A percentile compares a stretch with the other conserved stretches of the same genome.
phyloP scores from a whole-genome alignment of 2,113 vertebrate genomes.

The Melanostigma gelatinosum region DNA sequence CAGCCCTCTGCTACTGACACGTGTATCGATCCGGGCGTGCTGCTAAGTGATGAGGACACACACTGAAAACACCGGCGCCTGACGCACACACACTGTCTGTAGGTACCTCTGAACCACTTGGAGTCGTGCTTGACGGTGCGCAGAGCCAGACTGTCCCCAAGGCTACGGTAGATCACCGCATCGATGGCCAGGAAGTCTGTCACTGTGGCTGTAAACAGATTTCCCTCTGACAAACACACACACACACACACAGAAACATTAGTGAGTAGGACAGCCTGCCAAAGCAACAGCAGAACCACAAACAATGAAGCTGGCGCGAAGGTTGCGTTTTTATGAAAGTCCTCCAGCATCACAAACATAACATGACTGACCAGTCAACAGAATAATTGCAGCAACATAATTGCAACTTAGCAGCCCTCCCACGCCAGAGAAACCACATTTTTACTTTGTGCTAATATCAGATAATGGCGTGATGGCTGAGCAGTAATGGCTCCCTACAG shows the following conservation, averaged over 20 bases:
- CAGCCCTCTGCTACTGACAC: conserved; percentile 44
- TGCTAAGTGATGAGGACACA: conserved; percentile 47
- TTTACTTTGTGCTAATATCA: conserved; percentile 23
- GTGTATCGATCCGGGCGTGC: conserved; percentile 47
- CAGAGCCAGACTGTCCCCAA: conserved; percentile 91
- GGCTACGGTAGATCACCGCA: conserved; percentile 96
- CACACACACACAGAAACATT: conserved; percentile 35
- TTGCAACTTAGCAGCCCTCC: conserved; percentile 18
- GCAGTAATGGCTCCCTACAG: conserved; percentile 41
- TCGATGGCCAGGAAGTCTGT: conserved; percentile 98
- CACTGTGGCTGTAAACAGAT: conserved; percentile 96
- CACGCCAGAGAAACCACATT: neutral
- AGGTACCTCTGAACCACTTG: conserved; percentile 96
- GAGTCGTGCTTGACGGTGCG: conserved; percentile 97
- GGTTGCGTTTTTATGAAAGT: neutral
- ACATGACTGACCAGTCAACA: conserved; percentile 35
- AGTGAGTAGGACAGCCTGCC: conserved; percentile 23
- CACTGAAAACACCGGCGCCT: conserved; percentile 36
- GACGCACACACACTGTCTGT: conserved; percentile 10
- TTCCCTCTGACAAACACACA: conserved; percentile 84
- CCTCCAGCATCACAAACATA: conserved; percentile 34
- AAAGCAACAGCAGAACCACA: conserved; percentile 36
- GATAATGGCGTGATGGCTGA: conserved; percentile 38
- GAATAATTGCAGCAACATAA: conserved; percentile 52
- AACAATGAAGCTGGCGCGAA: conserved; percentile 21